A percentile compares a stretch with the other conserved stretches of the same genome.
These are phyloP conservation scores for Epinotia ramella DNA, from an alignment of 2,888 invertebrate species.

Conservation along the genomic window DNA sequence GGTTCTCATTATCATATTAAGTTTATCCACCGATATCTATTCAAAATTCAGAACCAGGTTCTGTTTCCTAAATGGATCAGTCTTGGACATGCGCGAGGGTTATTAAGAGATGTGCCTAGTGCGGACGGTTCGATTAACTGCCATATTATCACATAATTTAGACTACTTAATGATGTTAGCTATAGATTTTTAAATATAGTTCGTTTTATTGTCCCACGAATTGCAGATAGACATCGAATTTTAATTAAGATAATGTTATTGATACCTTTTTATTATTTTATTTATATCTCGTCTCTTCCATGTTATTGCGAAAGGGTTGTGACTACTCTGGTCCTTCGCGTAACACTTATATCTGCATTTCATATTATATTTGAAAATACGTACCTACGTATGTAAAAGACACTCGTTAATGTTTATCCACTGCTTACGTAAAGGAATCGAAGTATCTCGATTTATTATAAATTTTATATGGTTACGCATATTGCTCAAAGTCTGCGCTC, in stretches of 20 bases:
- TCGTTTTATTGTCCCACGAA: slow-evolving; percentile 74
- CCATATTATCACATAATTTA: slow-evolving; percentile 85
- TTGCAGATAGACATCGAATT: slow-evolving; percentile 79
- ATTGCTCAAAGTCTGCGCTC: slow-evolving; percentile 79
- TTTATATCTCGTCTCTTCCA: slow-evolving; percentile 67
- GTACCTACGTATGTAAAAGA: slow-evolving; percentile 56
- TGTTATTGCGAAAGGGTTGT: slow-evolving; percentile 63
- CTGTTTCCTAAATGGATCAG: slow-evolving; percentile 66
- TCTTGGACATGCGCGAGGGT: slow-evolving; percentile 66
- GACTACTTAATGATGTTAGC: slow-evolving; percentile 76
- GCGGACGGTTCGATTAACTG: slow-evolving; percentile 84
- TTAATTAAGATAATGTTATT: slow-evolving; percentile 71
- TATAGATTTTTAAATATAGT: slow-evolving; percentile 75
- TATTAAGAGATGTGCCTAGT: slow-evolving; percentile 71
- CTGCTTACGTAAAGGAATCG: slow-evolving; percentile 64
- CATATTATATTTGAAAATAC: slow-evolving; percentile 32
- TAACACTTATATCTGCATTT: slow-evolving; percentile 36
- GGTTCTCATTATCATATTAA: slow-evolving; percentile 17
- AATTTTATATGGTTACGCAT: slow-evolving; percentile 67
- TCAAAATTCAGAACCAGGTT: slow-evolving; percentile 79
- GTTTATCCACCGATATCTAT: slow-evolving; percentile 75
- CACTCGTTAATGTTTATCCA: slow-evolving; percentile 80
- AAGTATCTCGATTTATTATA: slow-evolving; percentile 62
- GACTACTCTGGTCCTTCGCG: slow-evolving; percentile 60
- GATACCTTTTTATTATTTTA: slow-evolving; percentile 61